These are phyloP conservation scores for Diceros bicornis DNA, from an alignment of 2,797 vertebrate species.

Conservation along the genomic window DNA sequence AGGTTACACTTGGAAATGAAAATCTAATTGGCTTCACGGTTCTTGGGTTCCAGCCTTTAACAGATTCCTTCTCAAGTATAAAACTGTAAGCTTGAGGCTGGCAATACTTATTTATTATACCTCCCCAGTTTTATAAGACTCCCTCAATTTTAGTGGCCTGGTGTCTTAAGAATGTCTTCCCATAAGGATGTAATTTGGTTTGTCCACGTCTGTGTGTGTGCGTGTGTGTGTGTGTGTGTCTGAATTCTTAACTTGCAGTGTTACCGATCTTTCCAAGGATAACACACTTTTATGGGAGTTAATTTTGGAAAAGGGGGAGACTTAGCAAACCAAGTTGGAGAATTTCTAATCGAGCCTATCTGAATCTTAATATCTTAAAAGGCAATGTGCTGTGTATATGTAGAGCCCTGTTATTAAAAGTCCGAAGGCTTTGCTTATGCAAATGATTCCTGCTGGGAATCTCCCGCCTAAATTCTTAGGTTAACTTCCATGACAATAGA, in stretches of 20 bases:
- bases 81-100: background rate
- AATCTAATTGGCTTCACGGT: constrained; percentile 11
- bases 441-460: constrained; percentile 40
- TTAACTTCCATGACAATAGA: background rate
- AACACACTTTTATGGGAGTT: constrained; percentile 24
- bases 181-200: background rate
- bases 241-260: constrained; percentile 40
- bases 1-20: constrained; percentile 37
- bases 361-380: constrained; percentile 54
- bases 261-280: constrained; percentile 50
- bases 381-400: background rate
- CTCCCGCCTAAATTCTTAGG: background rate
- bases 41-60: constrained; percentile 47
- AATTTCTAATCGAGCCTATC: constrained; percentile 57
- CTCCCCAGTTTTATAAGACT: background rate
- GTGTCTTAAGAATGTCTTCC: background rate
- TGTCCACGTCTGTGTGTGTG: background rate
- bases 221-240: background rate
- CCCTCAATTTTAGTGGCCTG: background rate
- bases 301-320: constrained; percentile 38
- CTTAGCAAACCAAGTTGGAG: constrained; percentile 26
- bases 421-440: constrained; percentile 39
- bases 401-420: background rate
- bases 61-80: background rate
- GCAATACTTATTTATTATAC: background rate